These are phyloP conservation scores for Pocillopora meandrina DNA, from an alignment of 92 coral and sea anemone genomes.

Conservation along the genomic window DNA sequence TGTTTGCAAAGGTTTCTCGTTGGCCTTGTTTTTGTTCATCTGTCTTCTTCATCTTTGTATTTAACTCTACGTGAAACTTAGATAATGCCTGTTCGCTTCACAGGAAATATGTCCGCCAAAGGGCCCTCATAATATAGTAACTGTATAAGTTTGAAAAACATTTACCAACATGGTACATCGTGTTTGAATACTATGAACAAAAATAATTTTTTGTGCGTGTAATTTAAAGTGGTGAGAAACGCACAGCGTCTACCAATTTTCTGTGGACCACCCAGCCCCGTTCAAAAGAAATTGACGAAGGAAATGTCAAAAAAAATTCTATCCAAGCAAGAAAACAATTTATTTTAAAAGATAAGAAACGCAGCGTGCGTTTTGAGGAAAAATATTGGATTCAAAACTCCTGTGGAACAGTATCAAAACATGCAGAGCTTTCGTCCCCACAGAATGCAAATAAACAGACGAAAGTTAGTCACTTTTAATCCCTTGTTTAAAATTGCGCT, in stretches of 20 bases:
- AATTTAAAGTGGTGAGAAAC: not conserved
- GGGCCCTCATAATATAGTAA: no score
- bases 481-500: not conserved
- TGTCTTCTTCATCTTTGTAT: no score
- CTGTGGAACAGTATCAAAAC: not conserved
- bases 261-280: slow-evolving; percentile 17
- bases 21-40: no score
- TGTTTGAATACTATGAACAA: not conserved
- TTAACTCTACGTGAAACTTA: no score
- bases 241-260: not conserved
- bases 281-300: slow-evolving; percentile 1
- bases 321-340: slow-evolving; percentile 16
- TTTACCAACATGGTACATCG: no score
- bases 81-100: no score
- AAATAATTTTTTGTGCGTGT: not conserved
- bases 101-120: no score
- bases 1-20: no score
- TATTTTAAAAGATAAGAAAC: slow-evolving; percentile 8
- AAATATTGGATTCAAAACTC: slow-evolving; percentile 10
- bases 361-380: slow-evolving; percentile 3
- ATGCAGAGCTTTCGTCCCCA: slow-evolving; percentile 1
- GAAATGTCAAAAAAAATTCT: not conserved
- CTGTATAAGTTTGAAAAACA: no score
- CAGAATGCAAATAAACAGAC: not conserved
- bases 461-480: not conserved